Percentiles rank a stretch among this genome's conserved stretches.
phyloP scores from a whole-genome alignment of 1,140 invertebrate genomes.

The Drosophila miranda region DNA sequence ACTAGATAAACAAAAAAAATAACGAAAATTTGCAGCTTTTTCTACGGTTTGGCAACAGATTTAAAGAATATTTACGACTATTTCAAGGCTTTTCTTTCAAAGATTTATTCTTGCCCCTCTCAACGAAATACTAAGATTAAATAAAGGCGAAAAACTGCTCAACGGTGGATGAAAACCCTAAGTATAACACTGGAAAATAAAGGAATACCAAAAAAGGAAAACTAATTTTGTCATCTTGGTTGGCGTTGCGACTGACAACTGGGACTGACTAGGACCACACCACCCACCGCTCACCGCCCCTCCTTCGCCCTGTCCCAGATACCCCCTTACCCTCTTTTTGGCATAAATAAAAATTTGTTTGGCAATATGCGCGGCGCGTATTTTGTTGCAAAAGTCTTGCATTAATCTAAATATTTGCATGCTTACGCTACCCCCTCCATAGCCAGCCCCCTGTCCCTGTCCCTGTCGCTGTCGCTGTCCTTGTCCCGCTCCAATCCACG shows the following conservation, averaged over 20 bases:
- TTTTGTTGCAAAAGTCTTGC: slow-evolving; percentile 80
- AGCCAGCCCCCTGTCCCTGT: no score
- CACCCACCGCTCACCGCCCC: neutral
- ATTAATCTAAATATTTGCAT: slow-evolving; percentile 81
- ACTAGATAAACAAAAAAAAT: no score
- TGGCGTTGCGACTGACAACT: slow-evolving; percentile 66
- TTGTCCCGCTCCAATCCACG: no score
- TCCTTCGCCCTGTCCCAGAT: neutral
- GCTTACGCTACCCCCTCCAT: slow-evolving; percentile 40
- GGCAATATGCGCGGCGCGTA: slow-evolving; percentile 78
- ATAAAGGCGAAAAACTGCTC: neutral
- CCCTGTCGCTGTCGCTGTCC: no score
- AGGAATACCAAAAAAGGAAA: slow-evolving; percentile 27
- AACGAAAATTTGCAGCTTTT: no score
- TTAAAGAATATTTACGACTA: no score
- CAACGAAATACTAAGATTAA: no score
- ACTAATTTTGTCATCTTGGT: slow-evolving; percentile 63
- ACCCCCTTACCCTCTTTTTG: slow-evolving; percentile 6
- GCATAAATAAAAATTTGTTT: slow-evolving; percentile 78
- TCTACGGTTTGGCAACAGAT: no score
- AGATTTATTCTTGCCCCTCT: no score
- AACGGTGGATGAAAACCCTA: neutral
- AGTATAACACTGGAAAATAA: slow-evolving; percentile 4
- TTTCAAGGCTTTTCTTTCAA: no score
- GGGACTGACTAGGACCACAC: slow-evolving; percentile 34